Evolutionary conservation across 2,113 vertebrate genomes (phyloP).

Genomic region (Megaceryle torquata): DNA sequence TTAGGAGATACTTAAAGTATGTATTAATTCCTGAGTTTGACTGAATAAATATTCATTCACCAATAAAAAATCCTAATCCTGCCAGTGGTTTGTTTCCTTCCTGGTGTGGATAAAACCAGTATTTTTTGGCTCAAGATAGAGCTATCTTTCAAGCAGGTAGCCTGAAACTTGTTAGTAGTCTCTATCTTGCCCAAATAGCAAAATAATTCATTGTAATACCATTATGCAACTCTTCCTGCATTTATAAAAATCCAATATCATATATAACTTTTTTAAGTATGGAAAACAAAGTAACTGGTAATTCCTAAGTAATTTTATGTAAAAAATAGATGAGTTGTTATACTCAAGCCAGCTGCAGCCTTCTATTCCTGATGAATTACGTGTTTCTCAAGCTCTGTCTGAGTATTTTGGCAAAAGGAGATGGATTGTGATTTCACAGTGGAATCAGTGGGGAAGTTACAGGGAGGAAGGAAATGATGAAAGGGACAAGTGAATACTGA

Average conservation of each 20-base stretch:
- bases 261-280: background rate
- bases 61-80: background rate
- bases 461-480: background rate
- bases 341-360: background rate
- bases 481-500: background rate
- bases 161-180: background rate
- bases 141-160: background rate
- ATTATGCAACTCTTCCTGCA: background rate
- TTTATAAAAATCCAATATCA: background rate
- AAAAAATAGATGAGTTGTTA: rapidly evolving
- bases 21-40: no score
- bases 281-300: background rate
- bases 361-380: background rate
- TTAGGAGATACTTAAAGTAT: background rate
- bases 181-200: background rate
- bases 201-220: background rate
- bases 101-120: background rate
- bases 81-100: background rate
- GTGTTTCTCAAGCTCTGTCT: background rate
- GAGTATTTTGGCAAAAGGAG: background rate
- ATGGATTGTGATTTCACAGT: background rate
- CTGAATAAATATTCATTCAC: background rate
- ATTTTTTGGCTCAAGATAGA: background rate
- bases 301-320: background rate
- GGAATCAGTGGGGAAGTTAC: background rate